phyloP scores from a whole-genome alignment of 2,113 vertebrate genomes.

The Holacanthus passer region DNA sequence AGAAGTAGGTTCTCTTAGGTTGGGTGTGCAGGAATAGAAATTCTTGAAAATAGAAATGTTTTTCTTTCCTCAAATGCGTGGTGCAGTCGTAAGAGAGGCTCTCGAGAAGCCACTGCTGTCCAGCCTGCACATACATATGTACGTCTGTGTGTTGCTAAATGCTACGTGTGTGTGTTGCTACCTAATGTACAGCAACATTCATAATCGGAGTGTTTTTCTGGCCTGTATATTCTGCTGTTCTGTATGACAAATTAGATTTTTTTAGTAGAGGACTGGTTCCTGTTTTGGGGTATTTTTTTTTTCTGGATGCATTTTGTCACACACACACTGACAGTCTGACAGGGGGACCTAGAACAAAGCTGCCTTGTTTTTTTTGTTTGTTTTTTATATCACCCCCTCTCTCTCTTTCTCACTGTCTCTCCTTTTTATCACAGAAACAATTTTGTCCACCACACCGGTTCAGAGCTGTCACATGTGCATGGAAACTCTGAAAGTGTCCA shows the following conservation, averaged over 20 bases:
- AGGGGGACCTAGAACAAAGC: constrained; percentile 71
- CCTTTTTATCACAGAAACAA: background rate
- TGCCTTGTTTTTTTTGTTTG: constrained; percentile 68
- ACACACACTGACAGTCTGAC: constrained; percentile 61
- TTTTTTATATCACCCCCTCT: background rate
- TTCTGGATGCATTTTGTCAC: constrained; percentile 32
- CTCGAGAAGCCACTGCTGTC: constrained; percentile 50
- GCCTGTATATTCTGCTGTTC: constrained; percentile 79
- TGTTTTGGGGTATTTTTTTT: constrained; percentile 36
- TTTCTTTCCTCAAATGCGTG: constrained; percentile 59
- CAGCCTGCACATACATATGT: constrained; percentile 62
- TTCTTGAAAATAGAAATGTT: constrained; percentile 11
- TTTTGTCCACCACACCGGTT: background rate
- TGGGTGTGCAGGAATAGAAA: constrained; percentile 39
- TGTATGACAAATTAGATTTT: constrained; percentile 57
- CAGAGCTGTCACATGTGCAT: constrained; percentile 13
- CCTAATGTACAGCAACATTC: constrained; percentile 72
- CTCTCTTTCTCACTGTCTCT: constrained; percentile 9
- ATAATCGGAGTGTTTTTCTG: constrained; percentile 62
- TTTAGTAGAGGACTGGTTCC: constrained; percentile 78
- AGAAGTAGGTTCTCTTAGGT: constrained; percentile 51
- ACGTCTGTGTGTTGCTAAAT: constrained; percentile 66
- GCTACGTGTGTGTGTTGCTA: constrained; percentile 72
- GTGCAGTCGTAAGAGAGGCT: constrained; percentile 49
- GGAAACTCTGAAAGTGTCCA: constrained; percentile 5